Base-by-base conservation (phyloP, 2,797 vertebrate genomes). In the Remorina albescens region DNA sequence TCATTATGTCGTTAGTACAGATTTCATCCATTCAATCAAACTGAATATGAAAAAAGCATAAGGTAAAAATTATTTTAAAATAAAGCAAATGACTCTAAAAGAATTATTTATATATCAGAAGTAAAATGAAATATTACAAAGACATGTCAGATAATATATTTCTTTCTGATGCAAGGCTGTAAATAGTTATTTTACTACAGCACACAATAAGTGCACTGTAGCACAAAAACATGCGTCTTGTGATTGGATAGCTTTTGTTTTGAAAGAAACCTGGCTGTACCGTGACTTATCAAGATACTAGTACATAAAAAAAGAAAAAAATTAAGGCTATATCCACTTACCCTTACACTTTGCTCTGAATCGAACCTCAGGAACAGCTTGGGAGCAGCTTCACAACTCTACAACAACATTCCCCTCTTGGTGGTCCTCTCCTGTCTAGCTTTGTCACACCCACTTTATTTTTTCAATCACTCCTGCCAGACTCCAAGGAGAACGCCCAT, bases 401-500 rank as follows among this genome's bases (percentile, higher is more conserved):
- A 57, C 61, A 71, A 59, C 69, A 12, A 12, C 67, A 63, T 79
- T 74, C 64, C 77, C 71, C 84, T 84, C 76, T 86, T 76, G 75
- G 87, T 91, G 88, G 85, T 87, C 91, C 83, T 73, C 79, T 82
- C 74, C 66, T 85, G 87, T 83, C 80, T 46, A 56, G 32, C 18
- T 51, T 68, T 56, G 71, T 79, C 87, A 89, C 91, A 81, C 91
- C 90, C 72, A 80, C 75, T 68, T 60, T 77, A 53, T 81, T 85
- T 89, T 81, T 80, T 70, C 71, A 67, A 64, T 75, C 73, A 67
- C 78, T 87, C 63, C 85, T 83, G 87, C 84, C 85, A 86, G 87
- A 90, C 68, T 92, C 91, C 83, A 82, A 74, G 77, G 75, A 74
- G 63, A 74, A 92, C 92, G 88, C 91, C 93, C 89, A 94, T 92